Evolutionary conservation across 2,113 vertebrate species (phyloP).

Genomic region (Oncorhynchus tshawytscha): DNA sequence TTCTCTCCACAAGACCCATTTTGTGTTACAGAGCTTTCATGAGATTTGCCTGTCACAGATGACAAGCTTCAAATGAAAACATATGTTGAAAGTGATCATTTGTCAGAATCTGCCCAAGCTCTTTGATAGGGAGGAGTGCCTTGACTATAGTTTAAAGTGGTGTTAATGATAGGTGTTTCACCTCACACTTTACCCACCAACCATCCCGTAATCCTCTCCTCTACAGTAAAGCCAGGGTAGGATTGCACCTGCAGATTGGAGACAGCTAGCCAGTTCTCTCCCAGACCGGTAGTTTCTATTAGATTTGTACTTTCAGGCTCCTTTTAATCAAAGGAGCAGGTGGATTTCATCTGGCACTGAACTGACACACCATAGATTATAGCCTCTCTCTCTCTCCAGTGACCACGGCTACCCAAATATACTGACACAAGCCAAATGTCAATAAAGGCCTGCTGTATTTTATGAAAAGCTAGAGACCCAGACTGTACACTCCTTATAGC

Average conservation of each 20-base stretch:
- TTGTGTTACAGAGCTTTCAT: neutral
- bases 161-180: neutral
- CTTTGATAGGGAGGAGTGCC: neutral
- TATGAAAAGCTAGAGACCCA: conserved; percentile 4
- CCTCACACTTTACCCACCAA: neutral
- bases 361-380: conserved; percentile 47
- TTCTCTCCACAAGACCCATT: neutral
- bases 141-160: neutral
- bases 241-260: conserved; percentile 45
- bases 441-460: conserved; percentile 45
- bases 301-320: conserved; percentile 54
- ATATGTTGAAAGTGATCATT: too few species aligned
- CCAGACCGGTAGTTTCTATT: neutral
- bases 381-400: conserved; percentile 33
- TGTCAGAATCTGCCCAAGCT: too few species aligned
- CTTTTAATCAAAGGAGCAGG: conserved; percentile 55
- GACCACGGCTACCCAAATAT: neutral
- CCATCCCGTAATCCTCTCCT: conserved; percentile 21
- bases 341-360: conserved; percentile 59
- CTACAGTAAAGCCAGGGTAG: conserved; percentile 23
- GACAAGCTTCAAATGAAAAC: neutral
- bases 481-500: neutral
- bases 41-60: conserved; percentile 10
- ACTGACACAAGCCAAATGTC: conserved; percentile 39
- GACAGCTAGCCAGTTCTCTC: conserved; percentile 18